A percentile compares a stretch with the other conserved stretches of the same genome.
These are phyloP conservation scores for Pseudococcus longispinus DNA, from an alignment of 2,888 invertebrate genomes.

Conservation along the genomic window DNA sequence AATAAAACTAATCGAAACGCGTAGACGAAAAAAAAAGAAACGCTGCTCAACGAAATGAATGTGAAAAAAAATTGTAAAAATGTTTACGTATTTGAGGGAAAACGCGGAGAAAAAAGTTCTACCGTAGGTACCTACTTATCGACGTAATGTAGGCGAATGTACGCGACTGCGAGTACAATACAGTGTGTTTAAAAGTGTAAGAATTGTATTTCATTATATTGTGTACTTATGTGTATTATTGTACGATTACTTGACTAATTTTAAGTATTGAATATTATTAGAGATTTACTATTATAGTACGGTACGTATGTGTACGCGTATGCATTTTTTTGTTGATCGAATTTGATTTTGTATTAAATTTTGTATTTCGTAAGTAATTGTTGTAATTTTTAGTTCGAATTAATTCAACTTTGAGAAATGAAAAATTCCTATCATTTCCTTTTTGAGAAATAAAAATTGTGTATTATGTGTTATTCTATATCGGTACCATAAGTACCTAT, in stretches of 20 bases:
- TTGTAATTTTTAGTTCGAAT: conserved; percentile 49
- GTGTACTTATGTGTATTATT: conserved; percentile 12
- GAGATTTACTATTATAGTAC: not conserved
- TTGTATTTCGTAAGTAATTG: conserved; percentile 23
- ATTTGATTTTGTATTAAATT: conserved; percentile 49
- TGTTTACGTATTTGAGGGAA: too few relatives aligned
- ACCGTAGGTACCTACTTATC: too few relatives aligned
- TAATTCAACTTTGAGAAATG: not conserved
- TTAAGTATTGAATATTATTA: not conserved
- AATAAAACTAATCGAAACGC: too few relatives aligned
- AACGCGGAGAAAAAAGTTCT: too few relatives aligned
- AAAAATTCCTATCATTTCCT: not conserved
- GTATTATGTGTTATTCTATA: not conserved
- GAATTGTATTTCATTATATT: not conserved
- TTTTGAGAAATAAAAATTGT: conserved; percentile 29
- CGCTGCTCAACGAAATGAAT: too few relatives aligned
- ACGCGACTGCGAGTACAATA: too few relatives aligned
- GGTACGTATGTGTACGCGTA: not conserved
- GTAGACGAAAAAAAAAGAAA: too few relatives aligned
- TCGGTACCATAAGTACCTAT: too few relatives aligned
- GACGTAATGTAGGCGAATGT: too few relatives aligned
- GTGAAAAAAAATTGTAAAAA: too few relatives aligned
- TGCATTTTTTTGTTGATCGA: conserved; percentile 41
- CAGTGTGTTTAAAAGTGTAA: not conserved
- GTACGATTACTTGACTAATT: not conserved